A percentile compares a stretch with the other conserved stretches of the same genome.
phyloP scores from a whole-genome alignment of 2,888 invertebrate genomes.

The Panopea generosa region DNA sequence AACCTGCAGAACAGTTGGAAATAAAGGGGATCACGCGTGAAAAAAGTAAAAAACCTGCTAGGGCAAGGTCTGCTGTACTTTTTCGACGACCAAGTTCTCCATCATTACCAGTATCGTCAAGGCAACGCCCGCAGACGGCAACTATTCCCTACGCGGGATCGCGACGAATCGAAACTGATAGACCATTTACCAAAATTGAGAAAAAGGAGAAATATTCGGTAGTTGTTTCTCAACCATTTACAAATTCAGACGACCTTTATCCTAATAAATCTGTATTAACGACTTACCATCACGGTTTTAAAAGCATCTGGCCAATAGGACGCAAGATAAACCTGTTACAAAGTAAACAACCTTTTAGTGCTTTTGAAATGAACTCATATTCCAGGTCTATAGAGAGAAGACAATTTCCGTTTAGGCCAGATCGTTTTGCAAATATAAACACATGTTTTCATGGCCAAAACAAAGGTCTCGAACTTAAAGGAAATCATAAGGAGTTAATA shows the following conservation, averaged over 20 bases:
- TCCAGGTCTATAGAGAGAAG: constrained; percentile 52
- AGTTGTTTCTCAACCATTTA: constrained; percentile 42
- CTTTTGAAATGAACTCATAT: constrained; percentile 63
- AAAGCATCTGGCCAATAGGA: constrained; percentile 70
- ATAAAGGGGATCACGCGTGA: neutral
- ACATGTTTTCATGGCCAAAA: neutral
- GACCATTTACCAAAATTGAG: constrained; percentile 19
- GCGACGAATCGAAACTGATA: constrained; percentile 2
- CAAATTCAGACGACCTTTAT: constrained; percentile 48
- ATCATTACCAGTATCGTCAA: neutral
- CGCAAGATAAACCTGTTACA: constrained; percentile 64
- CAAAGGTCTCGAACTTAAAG: neutral
- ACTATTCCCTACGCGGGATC: constrained; percentile 7
- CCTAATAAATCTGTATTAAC: constrained; percentile 55
- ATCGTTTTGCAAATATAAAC: constrained; percentile 5
- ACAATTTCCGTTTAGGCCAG: constrained; percentile 43
- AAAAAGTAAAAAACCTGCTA: neutral
- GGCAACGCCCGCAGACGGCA: constrained; percentile 1
- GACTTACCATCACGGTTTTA: constrained; percentile 65
- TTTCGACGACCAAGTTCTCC: neutral
- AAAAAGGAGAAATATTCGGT: constrained; percentile 33
- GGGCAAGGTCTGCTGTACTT: constrained; percentile 31
- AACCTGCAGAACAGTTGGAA: neutral
- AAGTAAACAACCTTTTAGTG: constrained; percentile 49
- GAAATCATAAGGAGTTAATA: neutral